phyloP scores from a whole-genome alignment of 2,888 invertebrate species.

The Pterostichus niger region DNA sequence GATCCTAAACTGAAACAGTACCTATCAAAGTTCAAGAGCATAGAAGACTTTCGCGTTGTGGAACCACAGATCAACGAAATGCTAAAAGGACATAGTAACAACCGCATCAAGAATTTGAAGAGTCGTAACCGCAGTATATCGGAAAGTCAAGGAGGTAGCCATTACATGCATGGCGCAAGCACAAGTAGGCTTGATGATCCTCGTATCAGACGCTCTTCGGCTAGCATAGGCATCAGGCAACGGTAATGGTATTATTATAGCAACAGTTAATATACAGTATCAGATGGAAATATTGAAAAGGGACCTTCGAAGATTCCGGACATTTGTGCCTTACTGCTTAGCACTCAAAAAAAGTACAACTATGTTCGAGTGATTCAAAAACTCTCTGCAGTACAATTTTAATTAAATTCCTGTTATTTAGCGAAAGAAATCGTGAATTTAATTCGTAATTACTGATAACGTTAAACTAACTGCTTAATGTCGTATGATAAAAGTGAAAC shows the following conservation, averaged over 20 bases:
- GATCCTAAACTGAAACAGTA: constrained; percentile 86
- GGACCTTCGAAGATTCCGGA: too few species aligned
- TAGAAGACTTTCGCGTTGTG: constrained; percentile 93
- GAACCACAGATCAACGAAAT: constrained; percentile 84
- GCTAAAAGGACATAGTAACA: constrained; percentile 78
- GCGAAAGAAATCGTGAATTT: too few species aligned
- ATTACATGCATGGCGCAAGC: constrained; percentile 65
- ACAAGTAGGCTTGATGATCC: constrained; percentile 68
- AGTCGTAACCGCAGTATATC: constrained; percentile 84
- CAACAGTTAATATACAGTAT: not conserved
- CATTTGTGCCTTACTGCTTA: too few species aligned
- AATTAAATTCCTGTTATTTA: too few species aligned
- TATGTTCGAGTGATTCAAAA: too few species aligned
- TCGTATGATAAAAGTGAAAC: too few species aligned
- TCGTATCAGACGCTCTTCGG: constrained; percentile 68
- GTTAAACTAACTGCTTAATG: too few species aligned
- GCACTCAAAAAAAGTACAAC: too few species aligned
- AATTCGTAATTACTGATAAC: too few species aligned
- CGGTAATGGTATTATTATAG: constrained; percentile 65
- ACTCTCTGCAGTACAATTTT: too few species aligned
- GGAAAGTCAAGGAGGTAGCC: constrained; percentile 78
- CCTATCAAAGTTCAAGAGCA: constrained; percentile 89
- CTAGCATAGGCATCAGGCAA: constrained; percentile 68
- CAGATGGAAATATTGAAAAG: too few species aligned
- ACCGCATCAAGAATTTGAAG: constrained; percentile 77